A percentile compares a stretch with the other conserved stretches of the same genome.
Conservation (phyloP, 1,140 invertebrate genomes). For the Sycophaga agraensis region DNA sequence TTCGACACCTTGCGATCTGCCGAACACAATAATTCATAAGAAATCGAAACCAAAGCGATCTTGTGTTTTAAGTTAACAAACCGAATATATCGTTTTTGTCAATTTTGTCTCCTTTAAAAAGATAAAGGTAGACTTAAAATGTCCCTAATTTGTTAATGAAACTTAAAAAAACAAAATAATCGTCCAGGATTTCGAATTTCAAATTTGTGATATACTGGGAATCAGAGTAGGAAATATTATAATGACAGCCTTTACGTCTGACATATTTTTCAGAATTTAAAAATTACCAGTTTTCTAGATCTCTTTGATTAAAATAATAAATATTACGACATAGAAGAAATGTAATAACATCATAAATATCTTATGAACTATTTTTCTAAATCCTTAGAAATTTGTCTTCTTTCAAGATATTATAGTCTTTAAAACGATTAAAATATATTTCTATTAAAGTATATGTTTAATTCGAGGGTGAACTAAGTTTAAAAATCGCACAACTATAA, state of each 20-base stretch:
- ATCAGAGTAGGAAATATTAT: slow-evolving; percentile 19
- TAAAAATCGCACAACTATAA: slow-evolving; percentile 7
- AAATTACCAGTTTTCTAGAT: slow-evolving; percentile 1
- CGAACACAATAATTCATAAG: slow-evolving; percentile 47
- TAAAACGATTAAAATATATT: neutral
- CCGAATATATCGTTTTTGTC: slow-evolving; percentile 4
- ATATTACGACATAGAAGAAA: slow-evolving; percentile 34
- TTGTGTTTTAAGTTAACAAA: slow-evolving; percentile 52
- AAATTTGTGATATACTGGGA: slow-evolving; percentile 25
- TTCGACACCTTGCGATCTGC: slow-evolving; percentile 46
- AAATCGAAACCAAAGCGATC: slow-evolving; percentile 53
- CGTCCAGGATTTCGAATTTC: slow-evolving; percentile 17
- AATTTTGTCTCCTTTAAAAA: slow-evolving; percentile 2
- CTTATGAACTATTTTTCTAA: slow-evolving; percentile 52
- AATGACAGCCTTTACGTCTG: slow-evolving; percentile 11
- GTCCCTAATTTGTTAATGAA: slow-evolving; percentile 1
- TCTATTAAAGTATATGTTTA: neutral
- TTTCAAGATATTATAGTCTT: neutral
- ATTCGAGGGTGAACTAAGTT: neutral
- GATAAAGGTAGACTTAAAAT: slow-evolving; percentile 8
- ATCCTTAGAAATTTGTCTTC: slow-evolving; percentile 34
- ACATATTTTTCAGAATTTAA: slow-evolving; percentile 27
- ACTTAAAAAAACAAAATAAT: neutral
- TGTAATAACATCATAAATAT: slow-evolving; percentile 41
- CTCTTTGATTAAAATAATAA: slow-evolving; percentile 44